Evolutionary conservation across 1,140 invertebrate genomes (phyloP).

Genomic region (Elysia chlorotica): DNA sequence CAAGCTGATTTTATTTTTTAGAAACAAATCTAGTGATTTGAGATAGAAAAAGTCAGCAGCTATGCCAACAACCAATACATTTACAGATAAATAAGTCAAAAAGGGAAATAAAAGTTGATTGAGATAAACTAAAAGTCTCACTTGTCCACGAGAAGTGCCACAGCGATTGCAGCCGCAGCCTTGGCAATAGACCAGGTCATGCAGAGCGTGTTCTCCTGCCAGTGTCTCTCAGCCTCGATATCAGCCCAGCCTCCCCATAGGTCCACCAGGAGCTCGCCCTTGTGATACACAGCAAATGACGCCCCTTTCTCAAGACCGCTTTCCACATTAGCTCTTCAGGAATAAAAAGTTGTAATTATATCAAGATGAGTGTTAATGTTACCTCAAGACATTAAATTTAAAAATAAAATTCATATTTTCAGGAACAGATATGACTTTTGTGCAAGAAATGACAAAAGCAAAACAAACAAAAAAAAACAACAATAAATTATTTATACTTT

Average conservation of each 20-base stretch:
- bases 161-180: constrained; percentile 53
- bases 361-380: not conserved
- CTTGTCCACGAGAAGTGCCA: constrained; percentile 59
- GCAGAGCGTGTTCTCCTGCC: constrained; percentile 41
- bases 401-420: not conserved
- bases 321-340: constrained; percentile 30
- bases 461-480: not conserved
- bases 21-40: too few relatives aligned
- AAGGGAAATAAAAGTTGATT: too few relatives aligned
- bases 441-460: constrained; percentile 20
- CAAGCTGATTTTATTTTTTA: too few relatives aligned
- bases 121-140: too few relatives aligned
- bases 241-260: constrained; percentile 61
- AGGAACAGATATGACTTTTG: not conserved
- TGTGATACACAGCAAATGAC: constrained; percentile 38
- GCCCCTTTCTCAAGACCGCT: constrained; percentile 32
- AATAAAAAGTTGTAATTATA: not conserved
- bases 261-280: constrained; percentile 49
- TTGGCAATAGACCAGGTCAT: constrained; percentile 42
- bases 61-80: too few relatives aligned
- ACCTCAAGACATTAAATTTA: not conserved
- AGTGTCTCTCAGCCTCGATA: constrained; percentile 26
- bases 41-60: too few relatives aligned
- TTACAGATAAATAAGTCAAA: too few relatives aligned
- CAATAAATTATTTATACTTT: too few relatives aligned